Evolutionary conservation across 2,888 invertebrate species (phyloP).

Genomic region (Drosophila rubida): DNA sequence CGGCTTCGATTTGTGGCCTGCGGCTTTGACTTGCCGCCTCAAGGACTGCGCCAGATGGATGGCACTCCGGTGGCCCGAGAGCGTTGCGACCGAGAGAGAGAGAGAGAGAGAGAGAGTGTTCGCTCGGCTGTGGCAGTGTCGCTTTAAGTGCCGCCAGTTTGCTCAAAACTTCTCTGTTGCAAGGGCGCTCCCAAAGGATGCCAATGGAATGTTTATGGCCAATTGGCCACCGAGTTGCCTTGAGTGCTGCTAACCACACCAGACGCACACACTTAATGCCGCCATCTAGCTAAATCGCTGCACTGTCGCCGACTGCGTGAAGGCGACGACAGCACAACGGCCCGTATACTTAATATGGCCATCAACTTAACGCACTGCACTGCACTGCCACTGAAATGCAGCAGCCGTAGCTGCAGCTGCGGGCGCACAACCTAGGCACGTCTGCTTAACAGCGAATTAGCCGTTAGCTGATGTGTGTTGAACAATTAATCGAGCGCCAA

Average conservation of each 20-base stretch:
- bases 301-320: neutral
- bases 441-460: too few species aligned
- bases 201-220: constrained; percentile 39
- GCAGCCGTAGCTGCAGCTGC: too few species aligned
- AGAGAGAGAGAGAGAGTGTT: too few species aligned
- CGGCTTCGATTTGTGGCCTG: constrained; percentile 50
- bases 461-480: too few species aligned
- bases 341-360: neutral
- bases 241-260: constrained; percentile 23
- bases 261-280: constrained; percentile 38
- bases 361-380: too few species aligned
- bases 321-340: neutral
- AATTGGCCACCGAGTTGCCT: constrained; percentile 4
- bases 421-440: neutral
- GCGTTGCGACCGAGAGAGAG: too few species aligned
- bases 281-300: neutral
- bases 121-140: constrained; percentile 34
- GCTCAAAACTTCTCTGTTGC: constrained; percentile 1
- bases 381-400: neutral
- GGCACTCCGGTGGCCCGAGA: constrained; percentile 34
- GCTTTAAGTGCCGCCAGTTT: neutral
- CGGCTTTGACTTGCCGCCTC: constrained; percentile 17
- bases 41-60: constrained; percentile 23
- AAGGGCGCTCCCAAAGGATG: constrained; percentile 21
- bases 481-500: too few species aligned